phyloP scores from a whole-genome alignment of 2,797 vertebrate species.

The Malurus leucopterus region DNA sequence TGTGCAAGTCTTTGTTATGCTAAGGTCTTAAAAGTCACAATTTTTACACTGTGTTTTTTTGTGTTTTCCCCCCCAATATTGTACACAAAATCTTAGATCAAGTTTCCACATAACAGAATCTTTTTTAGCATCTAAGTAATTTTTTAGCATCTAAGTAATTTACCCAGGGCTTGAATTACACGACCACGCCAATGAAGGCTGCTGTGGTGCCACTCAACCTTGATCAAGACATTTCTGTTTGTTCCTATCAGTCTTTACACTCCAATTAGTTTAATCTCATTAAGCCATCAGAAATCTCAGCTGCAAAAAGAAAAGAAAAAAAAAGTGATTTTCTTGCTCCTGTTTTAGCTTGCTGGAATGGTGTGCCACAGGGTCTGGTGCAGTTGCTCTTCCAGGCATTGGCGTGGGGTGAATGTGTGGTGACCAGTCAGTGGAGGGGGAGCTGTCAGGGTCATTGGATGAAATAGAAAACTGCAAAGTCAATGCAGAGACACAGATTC shows the following conservation, averaged over 20 bases:
- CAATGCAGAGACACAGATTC: neutral
- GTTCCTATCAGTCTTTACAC: neutral
- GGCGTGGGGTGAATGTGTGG: too few relatives aligned
- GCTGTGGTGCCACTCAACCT: neutral
- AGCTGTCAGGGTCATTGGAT: neutral
- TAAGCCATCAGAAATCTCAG: neutral
- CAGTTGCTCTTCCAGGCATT: neutral
- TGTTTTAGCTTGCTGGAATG: neutral
- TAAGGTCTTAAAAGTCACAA: neutral
- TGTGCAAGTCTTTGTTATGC: neutral
- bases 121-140: neutral
- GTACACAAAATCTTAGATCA: neutral
- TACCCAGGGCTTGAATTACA: neutral
- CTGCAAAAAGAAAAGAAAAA: neutral
- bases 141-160: neutral
- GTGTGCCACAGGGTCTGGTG: neutral
- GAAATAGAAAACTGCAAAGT: neutral
- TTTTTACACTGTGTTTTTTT: neutral
- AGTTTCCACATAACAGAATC: neutral
- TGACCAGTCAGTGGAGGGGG: neutral
- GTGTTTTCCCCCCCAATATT: neutral
- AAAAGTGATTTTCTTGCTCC: accelerated
- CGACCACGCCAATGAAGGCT: neutral
- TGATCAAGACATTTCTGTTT: neutral
- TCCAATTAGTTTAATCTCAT: neutral